A percentile compares a stretch with the other conserved stretches of the same genome.
Evolutionary conservation across 2,797 vertebrate genomes (phyloP).

Genomic region (Labroides dimidiatus): DNA sequence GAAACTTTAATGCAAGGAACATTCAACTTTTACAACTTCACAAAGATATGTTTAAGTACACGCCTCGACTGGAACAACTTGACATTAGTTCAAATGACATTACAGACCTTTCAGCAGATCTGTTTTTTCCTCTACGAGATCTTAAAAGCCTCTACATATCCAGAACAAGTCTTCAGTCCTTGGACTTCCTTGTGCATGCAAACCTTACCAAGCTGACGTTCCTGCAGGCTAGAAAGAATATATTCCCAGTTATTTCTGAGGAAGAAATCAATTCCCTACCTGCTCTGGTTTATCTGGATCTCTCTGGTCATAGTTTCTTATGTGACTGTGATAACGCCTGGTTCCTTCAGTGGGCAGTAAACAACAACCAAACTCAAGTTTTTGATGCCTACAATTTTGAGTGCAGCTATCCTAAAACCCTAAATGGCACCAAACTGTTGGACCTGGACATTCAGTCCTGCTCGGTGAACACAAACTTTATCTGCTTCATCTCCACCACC

Average conservation of each 20-base stretch:
- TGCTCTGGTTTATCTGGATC: conserved; percentile 63
- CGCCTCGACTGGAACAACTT: conserved; percentile 55
- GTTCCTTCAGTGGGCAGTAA: conserved; percentile 61
- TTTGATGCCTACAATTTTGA: conserved; percentile 58
- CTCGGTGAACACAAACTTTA: conserved; percentile 30
- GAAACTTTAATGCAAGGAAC: conserved; percentile 56
- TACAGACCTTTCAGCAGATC: conserved; percentile 16
- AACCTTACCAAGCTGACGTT: conserved; percentile 69
- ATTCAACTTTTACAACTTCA: conserved; percentile 43
- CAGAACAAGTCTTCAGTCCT: conserved; percentile 54
- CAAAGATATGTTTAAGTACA: conserved; percentile 63
- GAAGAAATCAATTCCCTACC: conserved; percentile 48
- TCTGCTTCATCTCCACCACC: conserved; percentile 57
- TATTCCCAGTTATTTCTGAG: conserved; percentile 49
- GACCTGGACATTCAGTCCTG: conserved; percentile 61
- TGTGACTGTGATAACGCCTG: conserved; percentile 74
- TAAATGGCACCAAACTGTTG: conserved; percentile 58
- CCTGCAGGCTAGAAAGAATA: conserved; percentile 70
- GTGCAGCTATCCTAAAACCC: conserved; percentile 69
- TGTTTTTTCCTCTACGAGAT: conserved; percentile 64
- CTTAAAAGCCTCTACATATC: conserved; percentile 71
- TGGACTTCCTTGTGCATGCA: conserved; percentile 70
- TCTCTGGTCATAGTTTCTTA: conserved; percentile 71
- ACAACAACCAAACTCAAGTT: conserved; percentile 66
- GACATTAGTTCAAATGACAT: conserved; percentile 77